A percentile compares a stretch with the other conserved stretches of the same genome.
phyloP scores from a whole-genome alignment of 2,113 vertebrate genomes.

The Pholis gunnellus region DNA sequence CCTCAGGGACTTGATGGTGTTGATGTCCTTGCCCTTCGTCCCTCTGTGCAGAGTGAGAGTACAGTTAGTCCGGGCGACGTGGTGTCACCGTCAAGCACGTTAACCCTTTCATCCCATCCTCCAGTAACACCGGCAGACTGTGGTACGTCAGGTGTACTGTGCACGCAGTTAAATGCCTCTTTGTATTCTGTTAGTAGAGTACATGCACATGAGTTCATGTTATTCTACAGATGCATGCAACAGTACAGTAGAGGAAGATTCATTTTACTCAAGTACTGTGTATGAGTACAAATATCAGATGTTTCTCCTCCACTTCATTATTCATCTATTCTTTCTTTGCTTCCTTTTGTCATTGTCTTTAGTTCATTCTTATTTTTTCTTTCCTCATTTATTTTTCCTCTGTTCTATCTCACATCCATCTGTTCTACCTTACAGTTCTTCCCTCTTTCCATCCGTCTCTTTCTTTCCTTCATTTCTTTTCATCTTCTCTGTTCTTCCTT shows the following conservation, averaged over 20 bases:
- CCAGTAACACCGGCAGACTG: background rate
- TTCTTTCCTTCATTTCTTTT: background rate
- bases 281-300: background rate
- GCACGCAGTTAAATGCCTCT: conserved; percentile 1
- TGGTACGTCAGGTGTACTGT: background rate
- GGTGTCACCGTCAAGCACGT: background rate
- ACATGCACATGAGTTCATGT: conserved; percentile 55
- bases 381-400: background rate
- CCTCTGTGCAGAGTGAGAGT: conserved; percentile 87
- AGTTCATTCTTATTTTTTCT: background rate
- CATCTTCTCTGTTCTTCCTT: background rate
- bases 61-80: conserved; percentile 52
- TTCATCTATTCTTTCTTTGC: background rate
- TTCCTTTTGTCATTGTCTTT: background rate
- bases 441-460: background rate
- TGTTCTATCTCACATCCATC: background rate
- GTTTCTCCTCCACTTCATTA: background rate
- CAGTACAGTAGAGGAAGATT: background rate
- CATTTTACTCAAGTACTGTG: background rate
- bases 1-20: conserved; percentile 97
- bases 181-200: conserved; percentile 52
- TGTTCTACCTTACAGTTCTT: background rate
- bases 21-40: conserved; percentile 98
- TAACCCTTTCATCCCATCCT: conserved; percentile 4
- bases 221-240: conserved; percentile 58